These are phyloP conservation scores for Lamellibrachia luymesi DNA, from an alignment of 1,140 invertebrate species.

Conservation along the genomic window DNA sequence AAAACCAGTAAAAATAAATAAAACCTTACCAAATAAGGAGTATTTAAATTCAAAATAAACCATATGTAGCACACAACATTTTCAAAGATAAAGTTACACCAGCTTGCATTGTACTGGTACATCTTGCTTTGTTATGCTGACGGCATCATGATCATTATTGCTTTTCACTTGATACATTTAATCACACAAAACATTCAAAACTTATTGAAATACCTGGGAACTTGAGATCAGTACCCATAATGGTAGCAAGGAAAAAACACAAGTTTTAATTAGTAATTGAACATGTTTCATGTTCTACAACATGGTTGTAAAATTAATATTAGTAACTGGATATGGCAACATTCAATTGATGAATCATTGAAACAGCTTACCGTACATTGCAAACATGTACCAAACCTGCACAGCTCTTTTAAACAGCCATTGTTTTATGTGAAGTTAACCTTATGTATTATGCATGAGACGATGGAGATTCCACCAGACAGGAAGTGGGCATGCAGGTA, in stretches of 20 bases:
- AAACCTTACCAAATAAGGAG: too few species aligned
- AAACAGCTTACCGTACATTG: neutral
- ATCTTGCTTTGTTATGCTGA: neutral
- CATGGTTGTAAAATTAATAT: neutral
- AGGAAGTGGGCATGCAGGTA: neutral
- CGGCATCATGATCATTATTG: neutral
- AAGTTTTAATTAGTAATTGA: neutral
- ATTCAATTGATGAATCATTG: neutral
- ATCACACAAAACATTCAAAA: neutral
- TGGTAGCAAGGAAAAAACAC: neutral
- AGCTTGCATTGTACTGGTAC: too few species aligned
- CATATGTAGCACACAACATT: too few species aligned
- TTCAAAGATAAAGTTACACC: too few species aligned
- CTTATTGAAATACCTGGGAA: neutral
- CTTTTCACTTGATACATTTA: neutral
- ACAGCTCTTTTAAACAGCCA: neutral
- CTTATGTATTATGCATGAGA: neutral
- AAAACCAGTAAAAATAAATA: too few species aligned
- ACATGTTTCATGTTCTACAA: neutral
- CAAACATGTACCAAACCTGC: neutral
- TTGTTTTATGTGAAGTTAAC: neutral
- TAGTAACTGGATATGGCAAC: neutral
- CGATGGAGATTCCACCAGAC: neutral
- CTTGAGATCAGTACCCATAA: neutral
- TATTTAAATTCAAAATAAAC: too few species aligned